Base-by-base conservation (phyloP, 2,797 vertebrate genomes). In the Enoplosus armatus region DNA sequence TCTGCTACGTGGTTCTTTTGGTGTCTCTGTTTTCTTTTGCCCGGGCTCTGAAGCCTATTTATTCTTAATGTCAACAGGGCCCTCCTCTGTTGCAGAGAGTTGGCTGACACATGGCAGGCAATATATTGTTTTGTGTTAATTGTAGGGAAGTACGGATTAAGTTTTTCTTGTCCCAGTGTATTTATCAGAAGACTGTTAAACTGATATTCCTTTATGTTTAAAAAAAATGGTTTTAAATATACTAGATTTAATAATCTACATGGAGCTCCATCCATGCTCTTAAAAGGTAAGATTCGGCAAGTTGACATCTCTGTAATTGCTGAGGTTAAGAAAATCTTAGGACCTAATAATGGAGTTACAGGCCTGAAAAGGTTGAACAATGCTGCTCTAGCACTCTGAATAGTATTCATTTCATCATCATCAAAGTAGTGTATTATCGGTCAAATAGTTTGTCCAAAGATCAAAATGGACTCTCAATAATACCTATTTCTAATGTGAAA, bases 1-100 rank as follows among this genome's bases (percentile, higher is more conserved):
- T 79, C 85, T 87, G 64, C 79, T 80, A 71, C 27, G 35, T 83
- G 33, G 29, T 71, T 84, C 48, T 60, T 71, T 67, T 73, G 27
- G 39, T 43, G 60, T 61, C 54, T 65, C 35, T 80, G 58, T 85
- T 83, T 87, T 86, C 43, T 62, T 80, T 69, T 79, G 58, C 54
- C 15, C 47, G 31, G 31, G 20, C 72, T 69, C 73, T 72, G n/a
- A 80, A 74, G 79, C 15, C 51, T 51, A n/a, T 76, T 79, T 79
- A 6, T 55, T 76, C 35, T 50, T 29, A 8, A 53, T 56, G 41
- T 73, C 61, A 72, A 60, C 29, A 69, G 24, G 54, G 60, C 66
- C 70, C 43, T 79, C 59, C 63, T 83, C n/a, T 41, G 18, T 59
- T 87, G 60, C n/a, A 84, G 16, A 68, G 37, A 60, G 43, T 27